phyloP scores from a whole-genome alignment of 2,888 invertebrate genomes.

The Andricus quercusramuli region DNA sequence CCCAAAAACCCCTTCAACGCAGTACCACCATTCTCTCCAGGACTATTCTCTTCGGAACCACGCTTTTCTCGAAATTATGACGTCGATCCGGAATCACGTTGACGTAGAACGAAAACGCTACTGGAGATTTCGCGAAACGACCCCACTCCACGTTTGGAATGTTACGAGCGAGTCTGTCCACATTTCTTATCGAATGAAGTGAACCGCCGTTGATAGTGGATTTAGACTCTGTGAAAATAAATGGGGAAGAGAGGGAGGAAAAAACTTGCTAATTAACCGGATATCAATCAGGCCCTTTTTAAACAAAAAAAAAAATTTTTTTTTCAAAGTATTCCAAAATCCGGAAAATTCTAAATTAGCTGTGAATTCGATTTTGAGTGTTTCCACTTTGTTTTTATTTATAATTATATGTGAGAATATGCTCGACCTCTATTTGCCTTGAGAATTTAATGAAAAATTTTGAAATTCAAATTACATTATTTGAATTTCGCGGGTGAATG shows the following conservation, averaged over 20 bases:
- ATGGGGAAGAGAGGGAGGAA: neutral
- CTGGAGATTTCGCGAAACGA: conserved; percentile 60
- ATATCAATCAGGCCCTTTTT: no score
- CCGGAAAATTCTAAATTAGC: no score
- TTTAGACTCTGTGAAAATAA: conserved; percentile 10
- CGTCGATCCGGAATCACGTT: conserved; percentile 69
- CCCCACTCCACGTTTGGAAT: conserved; percentile 53
- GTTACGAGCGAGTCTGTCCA: conserved; percentile 8
- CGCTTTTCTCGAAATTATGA: conserved; percentile 69
- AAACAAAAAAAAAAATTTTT: no score
- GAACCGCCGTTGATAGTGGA: neutral
- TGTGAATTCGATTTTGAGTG: no score
- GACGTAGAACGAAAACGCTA: conserved; percentile 64
- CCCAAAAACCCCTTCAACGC: conserved; percentile 3
- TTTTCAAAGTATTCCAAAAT: no score
- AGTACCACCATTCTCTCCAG: conserved; percentile 45
- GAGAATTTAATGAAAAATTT: no score
- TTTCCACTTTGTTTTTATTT: no score
- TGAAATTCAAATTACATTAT: no score
- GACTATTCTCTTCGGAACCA: conserved; percentile 55
- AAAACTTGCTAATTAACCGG: neutral
- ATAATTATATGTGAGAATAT: no score
- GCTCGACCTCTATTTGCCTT: no score
- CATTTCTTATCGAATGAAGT: conserved; percentile 6
- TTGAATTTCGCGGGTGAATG: no score